Percentiles rank a stretch among this genome's conserved stretches.
Evolutionary conservation across 2,113 vertebrate species (phyloP).

Genomic region (Potamarius usumacintae): DNA sequence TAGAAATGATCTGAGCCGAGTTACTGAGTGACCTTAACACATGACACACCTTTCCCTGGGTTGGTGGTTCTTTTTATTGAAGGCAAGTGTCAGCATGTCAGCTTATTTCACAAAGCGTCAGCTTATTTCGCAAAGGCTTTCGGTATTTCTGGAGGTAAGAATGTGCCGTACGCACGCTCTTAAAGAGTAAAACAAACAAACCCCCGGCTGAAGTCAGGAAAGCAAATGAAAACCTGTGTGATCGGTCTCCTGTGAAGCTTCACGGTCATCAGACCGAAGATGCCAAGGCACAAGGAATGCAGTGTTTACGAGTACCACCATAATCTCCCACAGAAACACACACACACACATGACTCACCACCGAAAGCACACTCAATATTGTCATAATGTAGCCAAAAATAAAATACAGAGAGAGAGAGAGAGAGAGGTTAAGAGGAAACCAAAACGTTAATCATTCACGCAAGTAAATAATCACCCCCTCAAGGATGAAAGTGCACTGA

Average conservation of each 20-base stretch:
- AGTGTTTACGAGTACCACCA: not conserved
- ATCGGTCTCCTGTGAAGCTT: constrained; percentile 6
- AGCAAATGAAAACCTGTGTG: not conserved
- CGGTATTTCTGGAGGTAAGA: not conserved
- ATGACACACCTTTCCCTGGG: constrained; percentile 17
- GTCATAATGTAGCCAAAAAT: constrained; percentile 12
- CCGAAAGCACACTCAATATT: not conserved
- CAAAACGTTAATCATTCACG: constrained; percentile 71
- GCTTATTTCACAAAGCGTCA: no score
- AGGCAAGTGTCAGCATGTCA: constrained; percentile 41
- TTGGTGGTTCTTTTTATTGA: not conserved
- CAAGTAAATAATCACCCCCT: constrained; percentile 58
- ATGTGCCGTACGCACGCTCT: not conserved
- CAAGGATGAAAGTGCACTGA: constrained; percentile 64
- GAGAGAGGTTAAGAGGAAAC: not conserved
- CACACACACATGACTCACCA: not conserved
- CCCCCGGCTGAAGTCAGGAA: not conserved
- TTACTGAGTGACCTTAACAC: not conserved
- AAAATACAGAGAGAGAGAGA: not conserved
- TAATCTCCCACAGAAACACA: not conserved
- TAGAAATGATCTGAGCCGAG: not conserved
- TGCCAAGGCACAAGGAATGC: constrained; percentile 18
- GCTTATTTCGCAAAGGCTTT: constrained; percentile 2
- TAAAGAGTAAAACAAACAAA: not conserved
- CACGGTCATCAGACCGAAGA: not conserved